phyloP scores from a whole-genome alignment of 64 coral and sea anemone species.

The Montipora foliosa region DNA sequence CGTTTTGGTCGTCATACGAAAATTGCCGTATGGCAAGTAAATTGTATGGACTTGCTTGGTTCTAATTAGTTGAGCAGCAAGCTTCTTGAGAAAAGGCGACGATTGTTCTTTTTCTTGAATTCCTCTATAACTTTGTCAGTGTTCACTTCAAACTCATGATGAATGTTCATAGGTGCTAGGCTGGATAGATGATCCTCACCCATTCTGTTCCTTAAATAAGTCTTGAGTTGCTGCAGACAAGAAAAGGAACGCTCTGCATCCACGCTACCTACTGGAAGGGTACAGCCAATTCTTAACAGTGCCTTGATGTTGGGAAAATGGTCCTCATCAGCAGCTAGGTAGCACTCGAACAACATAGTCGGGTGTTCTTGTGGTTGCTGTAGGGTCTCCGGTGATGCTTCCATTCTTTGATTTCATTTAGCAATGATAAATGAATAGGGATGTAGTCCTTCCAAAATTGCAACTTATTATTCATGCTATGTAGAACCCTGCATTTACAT shows the following conservation, averaged over 20 bases:
- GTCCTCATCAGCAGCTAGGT: slow-evolving; percentile 12
- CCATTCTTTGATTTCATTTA: slow-evolving; percentile 47
- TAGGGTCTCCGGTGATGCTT: background rate
- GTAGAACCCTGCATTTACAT: background rate
- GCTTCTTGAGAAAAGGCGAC: slow-evolving; percentile 6
- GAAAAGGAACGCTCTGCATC: slow-evolving; percentile 42
- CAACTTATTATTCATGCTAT: slow-evolving; percentile 37
- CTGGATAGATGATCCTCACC: slow-evolving; percentile 52
- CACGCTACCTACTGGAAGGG: slow-evolving; percentile 65
- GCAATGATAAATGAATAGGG: slow-evolving; percentile 44
- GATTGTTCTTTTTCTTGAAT: slow-evolving; percentile 14
- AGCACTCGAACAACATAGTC: background rate
- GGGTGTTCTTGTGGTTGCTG: slow-evolving; percentile 16
- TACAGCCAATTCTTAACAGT: slow-evolving; percentile 67
- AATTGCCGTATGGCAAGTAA: slow-evolving; percentile 15
- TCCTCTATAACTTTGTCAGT: slow-evolving; percentile 15
- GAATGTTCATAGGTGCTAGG: slow-evolving; percentile 14
- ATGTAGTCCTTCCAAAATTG: slow-evolving; percentile 1
- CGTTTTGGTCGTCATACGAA: slow-evolving; percentile 20
- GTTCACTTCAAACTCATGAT: slow-evolving; percentile 12
- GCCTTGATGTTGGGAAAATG: slow-evolving; percentile 52
- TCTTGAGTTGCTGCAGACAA: slow-evolving; percentile 49
- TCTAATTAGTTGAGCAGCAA: slow-evolving; percentile 21
- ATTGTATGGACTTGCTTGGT: slow-evolving; percentile 14
- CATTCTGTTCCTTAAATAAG: slow-evolving; percentile 55